phyloP scores from a whole-genome alignment of 2,888 invertebrate species.

The Acanthacorydalis orientalis region DNA sequence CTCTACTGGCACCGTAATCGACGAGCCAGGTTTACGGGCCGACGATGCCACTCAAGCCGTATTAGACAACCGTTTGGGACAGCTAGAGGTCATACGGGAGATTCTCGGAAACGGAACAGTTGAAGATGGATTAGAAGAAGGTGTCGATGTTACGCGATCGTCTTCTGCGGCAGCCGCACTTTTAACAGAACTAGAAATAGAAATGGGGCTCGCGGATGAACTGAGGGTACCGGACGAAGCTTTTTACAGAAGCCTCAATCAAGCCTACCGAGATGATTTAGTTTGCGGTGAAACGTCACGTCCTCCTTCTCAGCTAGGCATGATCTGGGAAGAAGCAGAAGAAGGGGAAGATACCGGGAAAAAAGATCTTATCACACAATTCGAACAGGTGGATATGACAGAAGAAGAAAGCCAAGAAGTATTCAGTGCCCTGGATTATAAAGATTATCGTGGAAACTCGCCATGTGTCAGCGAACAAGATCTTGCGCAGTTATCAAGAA shows the following conservation, averaged over 20 bases:
- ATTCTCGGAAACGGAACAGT: constrained; percentile 46
- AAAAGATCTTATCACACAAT: constrained; percentile 20
- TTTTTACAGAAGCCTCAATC: constrained; percentile 75
- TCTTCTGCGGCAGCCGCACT: constrained; percentile 18
- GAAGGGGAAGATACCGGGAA: constrained; percentile 41
- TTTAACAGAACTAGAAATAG: constrained; percentile 22
- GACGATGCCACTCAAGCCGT: constrained; percentile 15
- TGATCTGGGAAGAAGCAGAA: constrained; percentile 78
- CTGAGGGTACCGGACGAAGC: constrained; percentile 57
- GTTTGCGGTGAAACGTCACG: constrained; percentile 42
- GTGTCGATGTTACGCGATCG: constrained; percentile 34
- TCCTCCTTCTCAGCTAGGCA: constrained; percentile 57
- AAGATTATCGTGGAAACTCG: constrained; percentile 58
- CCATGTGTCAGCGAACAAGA: constrained; percentile 64
- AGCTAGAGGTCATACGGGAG: constrained; percentile 44
- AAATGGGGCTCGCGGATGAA: constrained; percentile 37
- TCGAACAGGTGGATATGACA: constrained; percentile 31
- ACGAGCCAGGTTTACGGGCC: constrained; percentile 18
- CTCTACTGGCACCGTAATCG: constrained; percentile 33
- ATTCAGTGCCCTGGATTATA: constrained; percentile 61
- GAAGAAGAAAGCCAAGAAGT: constrained; percentile 40
- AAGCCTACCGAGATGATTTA: constrained; percentile 69
- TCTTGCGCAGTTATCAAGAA: constrained; percentile 53
- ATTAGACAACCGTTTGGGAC: constrained; percentile 22
- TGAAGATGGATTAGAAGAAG: constrained; percentile 50